Conservation (phyloP, 2,797 vertebrate genomes). For the Neosilurus mollespiculum region DNA sequence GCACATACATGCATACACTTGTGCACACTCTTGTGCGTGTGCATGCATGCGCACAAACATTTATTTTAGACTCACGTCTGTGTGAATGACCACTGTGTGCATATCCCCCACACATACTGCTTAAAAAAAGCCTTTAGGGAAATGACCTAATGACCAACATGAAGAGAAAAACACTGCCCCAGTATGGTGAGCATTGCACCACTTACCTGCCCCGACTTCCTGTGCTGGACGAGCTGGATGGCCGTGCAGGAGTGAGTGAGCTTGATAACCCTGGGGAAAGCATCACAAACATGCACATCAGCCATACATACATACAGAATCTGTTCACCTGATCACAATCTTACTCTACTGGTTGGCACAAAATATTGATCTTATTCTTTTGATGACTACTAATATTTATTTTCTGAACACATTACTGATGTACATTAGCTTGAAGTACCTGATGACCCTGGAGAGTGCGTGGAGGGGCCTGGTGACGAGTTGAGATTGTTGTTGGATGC, state of each 20-base stretch:
- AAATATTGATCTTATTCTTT: not conserved
- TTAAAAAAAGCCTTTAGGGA: not conserved
- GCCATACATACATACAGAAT: not conserved
- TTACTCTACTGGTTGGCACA: not conserved
- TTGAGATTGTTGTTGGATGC: constrained; percentile 84
- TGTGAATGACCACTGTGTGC: not conserved
- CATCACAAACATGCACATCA: not conserved
- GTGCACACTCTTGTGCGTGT: no score
- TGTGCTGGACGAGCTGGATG: constrained; percentile 97
- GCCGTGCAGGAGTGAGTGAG: constrained; percentile 92
- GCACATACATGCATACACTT: no score
- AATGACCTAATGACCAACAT: not conserved
- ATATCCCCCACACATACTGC: not conserved
- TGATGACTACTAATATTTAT: not conserved
- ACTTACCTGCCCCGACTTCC: constrained; percentile 95
- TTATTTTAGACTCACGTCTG: not conserved
- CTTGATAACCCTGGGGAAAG: constrained; percentile 84
- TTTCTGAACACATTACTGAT: not conserved
- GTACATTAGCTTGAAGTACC: constrained; percentile 69
- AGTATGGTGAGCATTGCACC: not conserved
- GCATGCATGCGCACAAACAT: no score
- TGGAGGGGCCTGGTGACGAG: constrained; percentile 91
- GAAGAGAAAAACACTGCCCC: not conserved
- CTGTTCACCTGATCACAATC: not conserved
- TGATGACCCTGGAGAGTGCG: constrained; percentile 94